phyloP scores from a whole-genome alignment of 2,888 invertebrate genomes.

The Ptychoptera albimana region DNA sequence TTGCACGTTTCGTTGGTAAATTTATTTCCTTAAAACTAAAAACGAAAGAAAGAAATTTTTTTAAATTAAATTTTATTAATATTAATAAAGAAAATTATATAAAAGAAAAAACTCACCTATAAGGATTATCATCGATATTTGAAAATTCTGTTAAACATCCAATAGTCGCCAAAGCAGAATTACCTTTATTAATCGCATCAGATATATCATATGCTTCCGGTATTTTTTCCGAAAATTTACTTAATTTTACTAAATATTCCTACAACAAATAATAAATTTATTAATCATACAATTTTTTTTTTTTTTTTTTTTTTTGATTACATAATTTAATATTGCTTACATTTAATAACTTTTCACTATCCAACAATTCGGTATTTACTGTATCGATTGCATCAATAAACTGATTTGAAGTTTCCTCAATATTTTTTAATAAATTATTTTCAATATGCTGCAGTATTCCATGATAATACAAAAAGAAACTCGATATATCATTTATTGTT shows the following conservation, averaged over 20 bases:
- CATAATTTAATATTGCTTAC: slow-evolving; percentile 12
- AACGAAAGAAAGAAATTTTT: background rate
- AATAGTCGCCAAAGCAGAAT: slow-evolving; percentile 4
- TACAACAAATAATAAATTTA: too few species aligned
- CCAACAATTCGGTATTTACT: slow-evolving; percentile 12
- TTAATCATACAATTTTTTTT: too few species aligned
- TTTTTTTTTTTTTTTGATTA: too few species aligned
- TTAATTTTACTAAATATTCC: slow-evolving; percentile 18
- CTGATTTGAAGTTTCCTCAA: slow-evolving; percentile 12
- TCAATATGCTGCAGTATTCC: slow-evolving; percentile 22
- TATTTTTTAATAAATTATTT: slow-evolving; percentile 15
- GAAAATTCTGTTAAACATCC: slow-evolving; percentile 6
- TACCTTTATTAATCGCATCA: slow-evolving; percentile 6
- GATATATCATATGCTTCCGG: slow-evolving; percentile 2
- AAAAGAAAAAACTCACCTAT: slow-evolving; percentile 6
- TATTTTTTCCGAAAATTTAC: background rate
- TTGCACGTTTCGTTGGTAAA: background rate
- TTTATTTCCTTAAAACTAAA: slow-evolving; percentile 7
- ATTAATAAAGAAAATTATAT: slow-evolving; percentile 1
- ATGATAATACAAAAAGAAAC: slow-evolving; percentile 21
- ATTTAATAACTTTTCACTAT: slow-evolving; percentile 16
- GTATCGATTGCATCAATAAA: background rate
- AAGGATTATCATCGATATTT: slow-evolving; percentile 7
- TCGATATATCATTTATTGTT: slow-evolving; percentile 16
- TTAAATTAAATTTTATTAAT: slow-evolving; percentile 1